Conservation (phyloP, 1,140 invertebrate species). For the Hycleus phaleratus region DNA sequence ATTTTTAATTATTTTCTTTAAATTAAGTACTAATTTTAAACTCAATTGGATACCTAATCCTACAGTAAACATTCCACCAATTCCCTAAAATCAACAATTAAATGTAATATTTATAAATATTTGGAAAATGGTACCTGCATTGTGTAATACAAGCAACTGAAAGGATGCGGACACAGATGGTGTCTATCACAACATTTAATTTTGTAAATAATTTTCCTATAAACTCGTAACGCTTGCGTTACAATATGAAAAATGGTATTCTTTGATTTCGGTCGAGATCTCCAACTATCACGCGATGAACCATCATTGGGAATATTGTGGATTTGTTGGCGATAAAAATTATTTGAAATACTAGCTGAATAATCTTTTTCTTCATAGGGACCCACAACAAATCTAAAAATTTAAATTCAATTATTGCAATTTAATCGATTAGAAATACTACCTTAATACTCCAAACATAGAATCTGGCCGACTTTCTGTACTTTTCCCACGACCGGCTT, state of each 20-base stretch:
- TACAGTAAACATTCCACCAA: constrained; percentile 49
- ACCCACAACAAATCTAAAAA: constrained; percentile 52
- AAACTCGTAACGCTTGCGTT: constrained; percentile 42
- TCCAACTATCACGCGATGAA: constrained; percentile 19
- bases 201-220: constrained; percentile 42
- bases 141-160: constrained; percentile 53
- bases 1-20: constrained; percentile 44
- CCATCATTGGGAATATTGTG: constrained; percentile 17
- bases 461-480: constrained; percentile 47
- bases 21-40: constrained; percentile 48
- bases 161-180: constrained; percentile 51
- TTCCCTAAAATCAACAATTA: constrained; percentile 44
- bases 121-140: constrained; percentile 39
- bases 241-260: constrained; percentile 39
- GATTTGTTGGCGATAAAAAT: constrained; percentile 26
- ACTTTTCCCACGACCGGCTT: constrained; percentile 41
- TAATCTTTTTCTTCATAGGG: constrained; percentile 50
- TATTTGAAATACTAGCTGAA: constrained; percentile 26
- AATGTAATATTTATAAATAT: neutral
- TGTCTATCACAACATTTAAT: constrained; percentile 48
- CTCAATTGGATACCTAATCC: constrained; percentile 52
- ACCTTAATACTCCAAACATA: constrained; percentile 58
- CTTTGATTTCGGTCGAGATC: constrained; percentile 20
- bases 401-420: constrained; percentile 1
- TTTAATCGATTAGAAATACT: too few species aligned